Evolutionary conservation across 2,888 invertebrate genomes (phyloP).

Genomic region (Drosophila cognata): DNA sequence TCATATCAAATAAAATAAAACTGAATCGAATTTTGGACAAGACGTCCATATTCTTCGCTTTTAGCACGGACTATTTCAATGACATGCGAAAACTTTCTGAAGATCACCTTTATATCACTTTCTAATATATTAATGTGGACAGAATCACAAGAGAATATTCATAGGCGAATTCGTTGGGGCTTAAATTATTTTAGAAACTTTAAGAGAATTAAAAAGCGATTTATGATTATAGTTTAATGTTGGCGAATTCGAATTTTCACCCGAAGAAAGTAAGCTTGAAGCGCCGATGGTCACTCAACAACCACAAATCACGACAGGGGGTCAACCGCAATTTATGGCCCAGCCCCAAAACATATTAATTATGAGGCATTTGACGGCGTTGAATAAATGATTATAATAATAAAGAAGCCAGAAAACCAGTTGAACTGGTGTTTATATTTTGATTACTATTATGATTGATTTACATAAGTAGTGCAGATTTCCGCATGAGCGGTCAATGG

Average conservation of each 20-base stretch:
- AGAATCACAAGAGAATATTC: constrained; percentile 35
- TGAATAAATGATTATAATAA: not conserved
- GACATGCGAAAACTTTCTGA: constrained; percentile 33
- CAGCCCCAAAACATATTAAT: constrained; percentile 54
- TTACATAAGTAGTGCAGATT: constrained; percentile 48
- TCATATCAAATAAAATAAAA: not conserved
- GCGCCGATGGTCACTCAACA: constrained; percentile 15
- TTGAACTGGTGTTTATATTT: constrained; percentile 40
- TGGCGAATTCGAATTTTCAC: constrained; percentile 41
- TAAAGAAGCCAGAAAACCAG: constrained; percentile 41
- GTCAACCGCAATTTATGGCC: constrained; percentile 50
- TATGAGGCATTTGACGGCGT: constrained; percentile 30
- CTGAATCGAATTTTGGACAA: not conserved
- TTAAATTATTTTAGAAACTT: constrained; percentile 14
- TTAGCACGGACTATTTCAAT: not conserved
- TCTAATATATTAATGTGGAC: constrained; percentile 25
- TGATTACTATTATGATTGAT: constrained; percentile 3
- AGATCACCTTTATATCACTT: constrained; percentile 30
- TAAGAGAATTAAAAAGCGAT: constrained; percentile 42
- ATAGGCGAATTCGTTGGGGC: not conserved
- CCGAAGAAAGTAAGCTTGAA: constrained; percentile 58
- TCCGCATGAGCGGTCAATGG: constrained; percentile 39
- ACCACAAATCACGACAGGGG: constrained; percentile 28
- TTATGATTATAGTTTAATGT: constrained; percentile 22
- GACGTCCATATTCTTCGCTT: not conserved